Evolutionary conservation across 2,113 vertebrate genomes (phyloP).

Genomic region (Cyprinodon brontotheroides): DNA sequence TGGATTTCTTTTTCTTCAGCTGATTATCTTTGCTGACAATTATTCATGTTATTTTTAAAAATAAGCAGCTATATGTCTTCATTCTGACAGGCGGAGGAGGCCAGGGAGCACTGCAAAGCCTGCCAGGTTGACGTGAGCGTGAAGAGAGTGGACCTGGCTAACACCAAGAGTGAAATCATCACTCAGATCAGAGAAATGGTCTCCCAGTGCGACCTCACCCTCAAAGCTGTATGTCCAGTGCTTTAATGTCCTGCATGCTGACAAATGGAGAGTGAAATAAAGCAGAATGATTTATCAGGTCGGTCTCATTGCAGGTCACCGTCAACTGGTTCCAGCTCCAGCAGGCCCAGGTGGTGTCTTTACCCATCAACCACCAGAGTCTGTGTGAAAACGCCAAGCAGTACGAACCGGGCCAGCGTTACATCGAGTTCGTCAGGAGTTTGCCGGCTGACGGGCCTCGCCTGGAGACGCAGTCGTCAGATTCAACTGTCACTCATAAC

Average conservation of each 20-base stretch:
- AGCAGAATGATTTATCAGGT: neutral
- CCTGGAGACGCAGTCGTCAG: slow-evolving; percentile 80
- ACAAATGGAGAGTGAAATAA: neutral
- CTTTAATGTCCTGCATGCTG: neutral
- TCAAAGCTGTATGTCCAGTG: slow-evolving; percentile 89
- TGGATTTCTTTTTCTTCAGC: neutral
- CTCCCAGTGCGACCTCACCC: slow-evolving; percentile 96
- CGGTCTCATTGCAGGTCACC: slow-evolving; percentile 82
- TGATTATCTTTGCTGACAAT: neutral
- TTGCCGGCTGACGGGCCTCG: slow-evolving; percentile 80
- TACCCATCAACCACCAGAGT: slow-evolving; percentile 89
- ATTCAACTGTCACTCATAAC: slow-evolving; percentile 74
- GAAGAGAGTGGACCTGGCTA: slow-evolving; percentile 87
- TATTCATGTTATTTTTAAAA: neutral
- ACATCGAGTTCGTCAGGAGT: slow-evolving; percentile 89
- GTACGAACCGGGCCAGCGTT: slow-evolving; percentile 94
- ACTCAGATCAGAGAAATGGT: slow-evolving; percentile 91
- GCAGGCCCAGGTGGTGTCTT: slow-evolving; percentile 89
- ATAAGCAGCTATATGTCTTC: neutral
- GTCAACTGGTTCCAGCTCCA: slow-evolving; percentile 98
- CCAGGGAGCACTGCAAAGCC: slow-evolving; percentile 88
- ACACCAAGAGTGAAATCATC: slow-evolving; percentile 89
- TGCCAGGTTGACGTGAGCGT: slow-evolving; percentile 88
- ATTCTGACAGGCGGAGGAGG: slow-evolving; percentile 91
- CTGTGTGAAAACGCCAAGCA: slow-evolving; percentile 93